Base-by-base conservation (phyloP, 2,888 invertebrate species). In the Ectemnius cavifrons region DNA sequence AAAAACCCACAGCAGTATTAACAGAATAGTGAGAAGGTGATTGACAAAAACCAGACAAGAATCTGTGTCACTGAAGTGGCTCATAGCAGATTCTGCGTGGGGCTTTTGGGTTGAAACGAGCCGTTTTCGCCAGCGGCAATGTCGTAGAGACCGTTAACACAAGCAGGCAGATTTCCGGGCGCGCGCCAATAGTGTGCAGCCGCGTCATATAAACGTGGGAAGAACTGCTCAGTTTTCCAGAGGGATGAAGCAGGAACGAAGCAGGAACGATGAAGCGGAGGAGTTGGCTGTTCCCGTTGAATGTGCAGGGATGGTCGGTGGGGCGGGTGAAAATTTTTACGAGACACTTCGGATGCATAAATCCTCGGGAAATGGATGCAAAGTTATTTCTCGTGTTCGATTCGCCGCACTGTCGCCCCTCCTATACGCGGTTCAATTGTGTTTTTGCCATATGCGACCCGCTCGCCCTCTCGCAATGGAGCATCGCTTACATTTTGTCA, bases 311-410 rank as follows among this genome's bases (percentile, higher is more conserved):
- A 11, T 23, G 11, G 6, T 23, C 13, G 58, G 13, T 23, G 56
- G 46, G 14, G 37, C 45, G 65, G 11, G 20, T 45, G 71, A 67
- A 72, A 68, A 77, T 71, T 80, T 80, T 80, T 79, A 77, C 79
- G 75, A 66, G 61, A 74, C 74, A 63, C 73, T 49, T 20, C 66
- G 63, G 11, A 27, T 16, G 58, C 73, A 70, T 77, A 79, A 79
- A 80, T 79, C 75, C 67, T 28, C 52, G 46, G 46, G 63, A 63
- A 80, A 77, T 71, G 73, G 71, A 63, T 67, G 69, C 60, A 73
- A 77, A 73, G 74, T 77, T 75, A 68, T 80, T 73, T 75, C 73
- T 63, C 74, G 70, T 65, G 73, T 73, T 76, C 78, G 72, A 76
- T 79, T 73, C 71, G 52, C 61, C 61, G 58, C 37, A 60, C 27